phyloP scores from a whole-genome alignment of 2,888 invertebrate genomes.

The Dynastes grantii region DNA sequence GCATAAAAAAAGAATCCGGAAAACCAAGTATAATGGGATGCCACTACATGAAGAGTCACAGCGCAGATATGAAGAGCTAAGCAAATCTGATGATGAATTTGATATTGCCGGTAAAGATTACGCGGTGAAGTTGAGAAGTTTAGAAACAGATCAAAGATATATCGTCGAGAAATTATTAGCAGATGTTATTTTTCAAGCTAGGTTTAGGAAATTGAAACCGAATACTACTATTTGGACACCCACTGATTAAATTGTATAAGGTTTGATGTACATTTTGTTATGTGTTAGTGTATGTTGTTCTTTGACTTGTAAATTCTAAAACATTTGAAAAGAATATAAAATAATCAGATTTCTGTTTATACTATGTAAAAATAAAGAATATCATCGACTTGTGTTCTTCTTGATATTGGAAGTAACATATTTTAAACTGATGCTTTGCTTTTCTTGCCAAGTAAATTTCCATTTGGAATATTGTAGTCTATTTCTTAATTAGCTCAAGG shows the following conservation, averaged over 20 bases:
- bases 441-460: too few relatives aligned
- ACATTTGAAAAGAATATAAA: too few relatives aligned
- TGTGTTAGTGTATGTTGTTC: too few relatives aligned
- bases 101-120: constrained; percentile 14
- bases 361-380: too few relatives aligned
- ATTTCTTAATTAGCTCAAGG: too few relatives aligned
- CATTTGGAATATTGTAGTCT: too few relatives aligned
- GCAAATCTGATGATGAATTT: background rate
- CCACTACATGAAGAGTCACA: background rate
- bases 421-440: too few relatives aligned
- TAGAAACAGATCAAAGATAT: constrained; percentile 14
- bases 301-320: too few relatives aligned
- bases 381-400: too few relatives aligned
- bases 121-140: constrained; percentile 6
- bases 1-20: background rate
- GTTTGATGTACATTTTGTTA: too few relatives aligned
- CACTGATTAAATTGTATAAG: background rate
- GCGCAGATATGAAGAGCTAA: background rate
- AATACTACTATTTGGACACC: background rate
- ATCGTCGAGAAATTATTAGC: background rate
- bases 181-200: background rate
- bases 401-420: too few relatives aligned
- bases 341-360: too few relatives aligned
- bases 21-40: background rate
- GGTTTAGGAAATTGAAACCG: background rate